These are phyloP conservation scores for Poecilus cupreus DNA, from an alignment of 2,888 invertebrate genomes.

Conservation along the genomic window DNA sequence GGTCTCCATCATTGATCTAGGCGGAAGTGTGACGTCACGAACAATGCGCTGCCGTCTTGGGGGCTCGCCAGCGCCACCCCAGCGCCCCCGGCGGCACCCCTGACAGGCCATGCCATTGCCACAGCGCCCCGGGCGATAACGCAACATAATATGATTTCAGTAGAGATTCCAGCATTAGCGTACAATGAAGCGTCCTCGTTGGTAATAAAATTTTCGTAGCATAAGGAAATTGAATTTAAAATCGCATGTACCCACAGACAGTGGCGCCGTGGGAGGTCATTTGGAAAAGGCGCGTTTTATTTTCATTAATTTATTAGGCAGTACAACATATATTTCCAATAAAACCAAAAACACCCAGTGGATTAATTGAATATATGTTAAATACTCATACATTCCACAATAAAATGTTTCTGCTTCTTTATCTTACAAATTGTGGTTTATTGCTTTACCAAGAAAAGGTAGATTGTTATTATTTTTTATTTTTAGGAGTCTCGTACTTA, in stretches of 20 bases:
- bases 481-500: no score
- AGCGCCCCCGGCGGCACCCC: background rate
- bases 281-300: background rate
- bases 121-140: background rate
- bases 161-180: slow-evolving; percentile 30
- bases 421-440: no score
- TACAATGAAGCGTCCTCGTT: background rate
- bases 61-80: background rate
- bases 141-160: slow-evolving; percentile 46
- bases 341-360: no score
- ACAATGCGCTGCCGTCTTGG: background rate
- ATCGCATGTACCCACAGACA: background rate
- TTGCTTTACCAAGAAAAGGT: no score
- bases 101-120: background rate
- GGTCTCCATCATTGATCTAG: slow-evolving; percentile 35
- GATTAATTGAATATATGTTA: no score
- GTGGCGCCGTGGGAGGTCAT: no score
- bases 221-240: slow-evolving; percentile 33
- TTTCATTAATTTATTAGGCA: no score
- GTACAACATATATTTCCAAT: background rate
- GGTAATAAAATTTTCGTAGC: slow-evolving; percentile 27
- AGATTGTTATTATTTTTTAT: no score
- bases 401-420: no score
- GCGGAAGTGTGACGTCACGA: slow-evolving; percentile 42
- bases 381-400: no score